Conservation (phyloP, 2,888 invertebrate genomes). For the Limnephilus rhombicus region DNA sequence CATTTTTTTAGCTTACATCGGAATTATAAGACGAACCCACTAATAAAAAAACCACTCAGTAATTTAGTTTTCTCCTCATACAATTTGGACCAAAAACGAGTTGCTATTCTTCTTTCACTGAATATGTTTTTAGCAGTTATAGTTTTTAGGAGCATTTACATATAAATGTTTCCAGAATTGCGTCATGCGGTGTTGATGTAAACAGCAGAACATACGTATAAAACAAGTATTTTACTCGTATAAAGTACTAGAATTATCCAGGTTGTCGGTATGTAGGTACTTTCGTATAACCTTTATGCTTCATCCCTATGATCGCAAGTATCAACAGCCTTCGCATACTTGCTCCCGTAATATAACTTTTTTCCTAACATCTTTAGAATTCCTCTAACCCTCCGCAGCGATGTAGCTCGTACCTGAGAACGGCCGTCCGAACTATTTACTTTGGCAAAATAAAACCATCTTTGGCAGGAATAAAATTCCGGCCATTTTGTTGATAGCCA, state of each 20-base stretch:
- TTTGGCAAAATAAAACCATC: constrained; percentile 39
- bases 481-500: constrained; percentile 48
- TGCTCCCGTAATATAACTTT: background rate
- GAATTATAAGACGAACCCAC: no score
- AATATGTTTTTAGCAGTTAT: background rate
- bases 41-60: no score
- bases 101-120: background rate
- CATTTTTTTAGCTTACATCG: no score
- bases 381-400: background rate
- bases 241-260: background rate
- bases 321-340: background rate
- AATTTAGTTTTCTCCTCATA: background rate
- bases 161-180: background rate
- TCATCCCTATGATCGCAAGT: background rate
- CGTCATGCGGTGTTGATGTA: background rate
- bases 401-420: background rate
- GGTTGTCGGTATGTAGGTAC: background rate
- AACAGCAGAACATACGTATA: background rate
- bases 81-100: background rate
- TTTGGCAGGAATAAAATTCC: constrained; percentile 40
- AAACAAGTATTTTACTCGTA: background rate
- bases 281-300: background rate
- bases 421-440: constrained; percentile 24
- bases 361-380: constrained; percentile 1
- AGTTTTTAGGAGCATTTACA: background rate